A percentile compares a stretch with the other conserved stretches of the same genome.
Evolutionary conservation across 2,113 vertebrate genomes (phyloP).

Genomic region (Dipodomys stephensi): DNA sequence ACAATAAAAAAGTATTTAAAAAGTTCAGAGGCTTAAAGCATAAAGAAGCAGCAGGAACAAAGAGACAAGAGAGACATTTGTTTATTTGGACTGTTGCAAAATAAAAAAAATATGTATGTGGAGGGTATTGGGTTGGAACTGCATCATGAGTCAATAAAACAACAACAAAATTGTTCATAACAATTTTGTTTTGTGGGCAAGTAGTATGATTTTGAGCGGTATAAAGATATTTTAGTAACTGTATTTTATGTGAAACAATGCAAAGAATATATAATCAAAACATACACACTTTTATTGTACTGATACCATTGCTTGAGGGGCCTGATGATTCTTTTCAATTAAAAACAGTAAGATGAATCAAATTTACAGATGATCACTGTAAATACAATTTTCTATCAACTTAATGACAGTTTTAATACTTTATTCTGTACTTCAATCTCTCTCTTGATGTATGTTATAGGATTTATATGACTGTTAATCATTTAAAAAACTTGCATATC

Average conservation of each 20-base stretch:
- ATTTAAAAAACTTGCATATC: background rate
- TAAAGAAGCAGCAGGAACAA: background rate
- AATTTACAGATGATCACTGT: constrained; percentile 8
- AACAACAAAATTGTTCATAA: background rate
- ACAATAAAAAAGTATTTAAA: too few species aligned
- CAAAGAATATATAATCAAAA: background rate
- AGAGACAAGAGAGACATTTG: background rate
- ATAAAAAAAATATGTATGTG: background rate
- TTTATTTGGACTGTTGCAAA: background rate
- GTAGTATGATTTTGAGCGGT: background rate
- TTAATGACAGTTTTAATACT: background rate
- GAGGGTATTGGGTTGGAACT: background rate
- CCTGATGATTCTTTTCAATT: background rate
- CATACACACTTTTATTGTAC: background rate
- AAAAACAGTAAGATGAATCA: background rate
- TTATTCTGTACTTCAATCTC: constrained; percentile 2
- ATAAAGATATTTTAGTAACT: background rate
- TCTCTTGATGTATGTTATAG: background rate
- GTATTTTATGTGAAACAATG: background rate
- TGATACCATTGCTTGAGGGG: background rate
- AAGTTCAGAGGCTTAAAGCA: background rate
- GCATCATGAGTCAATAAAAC: background rate
- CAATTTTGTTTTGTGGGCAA: background rate
- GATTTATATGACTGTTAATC: background rate
- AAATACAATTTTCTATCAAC: background rate